Conservation (phyloP, 2,797 vertebrate genomes). For the Pangasius krempfi region DNA sequence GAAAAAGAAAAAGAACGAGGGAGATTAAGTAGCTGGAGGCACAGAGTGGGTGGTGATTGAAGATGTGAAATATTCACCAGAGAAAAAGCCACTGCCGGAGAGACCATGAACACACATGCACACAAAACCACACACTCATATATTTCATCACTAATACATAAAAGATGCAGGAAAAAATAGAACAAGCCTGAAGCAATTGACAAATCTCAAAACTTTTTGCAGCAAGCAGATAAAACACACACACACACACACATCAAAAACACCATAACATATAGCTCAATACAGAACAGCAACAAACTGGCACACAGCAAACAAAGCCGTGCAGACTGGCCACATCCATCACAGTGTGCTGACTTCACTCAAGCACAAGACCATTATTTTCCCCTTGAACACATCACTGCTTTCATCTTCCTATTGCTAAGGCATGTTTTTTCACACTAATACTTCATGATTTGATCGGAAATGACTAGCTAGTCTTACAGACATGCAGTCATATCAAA, state of each 20-base stretch:
- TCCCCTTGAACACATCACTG: constrained; percentile 3
- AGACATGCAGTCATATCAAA: constrained; percentile 24
- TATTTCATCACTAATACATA: constrained; percentile 4
- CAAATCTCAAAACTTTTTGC: not conserved
- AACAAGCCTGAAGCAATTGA: constrained; percentile 34
- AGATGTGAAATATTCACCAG: constrained; percentile 57
- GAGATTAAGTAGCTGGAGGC: constrained; percentile 58
- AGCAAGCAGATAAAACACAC: not conserved
- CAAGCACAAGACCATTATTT: not conserved
- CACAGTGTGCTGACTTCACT: constrained; percentile 4
- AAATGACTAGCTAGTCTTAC: constrained; percentile 31
- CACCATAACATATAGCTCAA: not conserved
- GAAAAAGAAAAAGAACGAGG: not conserved
- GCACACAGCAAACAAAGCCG: not conserved
- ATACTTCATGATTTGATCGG: constrained; percentile 15
- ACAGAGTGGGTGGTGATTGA: constrained; percentile 48
- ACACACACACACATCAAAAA: not conserved
- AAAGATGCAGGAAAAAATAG: not conserved
- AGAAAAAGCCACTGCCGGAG: constrained; percentile 42
- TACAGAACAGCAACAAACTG: not conserved
- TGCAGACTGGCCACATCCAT: constrained; percentile 22
- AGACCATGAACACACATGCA: constrained; percentile 16
- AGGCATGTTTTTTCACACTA: not conserved
- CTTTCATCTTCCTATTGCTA: not conserved
- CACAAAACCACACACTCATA: constrained; percentile 24